These are phyloP conservation scores for Calcarius ornatus DNA, from an alignment of 2,113 vertebrate species.

Conservation along the genomic window DNA sequence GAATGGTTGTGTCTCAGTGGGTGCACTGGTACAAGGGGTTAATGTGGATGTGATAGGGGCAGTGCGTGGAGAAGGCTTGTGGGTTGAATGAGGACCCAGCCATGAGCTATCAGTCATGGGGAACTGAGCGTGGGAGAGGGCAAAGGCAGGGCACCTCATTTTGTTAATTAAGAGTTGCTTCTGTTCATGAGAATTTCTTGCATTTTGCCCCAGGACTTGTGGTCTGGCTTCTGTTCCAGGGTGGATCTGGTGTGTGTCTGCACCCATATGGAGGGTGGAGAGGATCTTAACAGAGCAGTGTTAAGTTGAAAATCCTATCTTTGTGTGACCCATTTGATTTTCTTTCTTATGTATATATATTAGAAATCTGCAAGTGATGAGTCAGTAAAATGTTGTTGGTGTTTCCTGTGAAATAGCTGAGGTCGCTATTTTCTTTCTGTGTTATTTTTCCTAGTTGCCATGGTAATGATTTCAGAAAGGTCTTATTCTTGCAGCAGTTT, in stretches of 20 bases:
- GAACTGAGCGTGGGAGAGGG: not conserved
- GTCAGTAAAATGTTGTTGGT: slow-evolving; percentile 61
- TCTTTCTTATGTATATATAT: slow-evolving; percentile 9
- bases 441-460: slow-evolving; percentile 63
- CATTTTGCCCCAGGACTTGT: not conserved
- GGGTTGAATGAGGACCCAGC: not conserved
- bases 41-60: not conserved
- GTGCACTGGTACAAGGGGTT: not conserved
- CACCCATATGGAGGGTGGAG: not conserved
- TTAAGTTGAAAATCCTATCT: not conserved
- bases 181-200: not conserved
- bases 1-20: not conserved
- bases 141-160: not conserved
- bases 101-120: not conserved
- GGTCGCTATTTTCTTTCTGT: slow-evolving; percentile 46
- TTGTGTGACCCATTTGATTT: not conserved
- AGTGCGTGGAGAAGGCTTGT: not conserved
- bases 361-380: slow-evolving; percentile 61
- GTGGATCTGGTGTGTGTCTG: not conserved
- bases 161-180: not conserved
- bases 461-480: slow-evolving; percentile 58
- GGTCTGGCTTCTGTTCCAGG: not conserved
- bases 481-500: slow-evolving; percentile 24
- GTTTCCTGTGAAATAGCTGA: slow-evolving; percentile 68
- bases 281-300: not conserved